Evolutionary conservation across 2,888 invertebrate genomes (phyloP), one percentile per base, ranked within the genome.

Genomic region (Ochlodes sylvanus): DNA sequence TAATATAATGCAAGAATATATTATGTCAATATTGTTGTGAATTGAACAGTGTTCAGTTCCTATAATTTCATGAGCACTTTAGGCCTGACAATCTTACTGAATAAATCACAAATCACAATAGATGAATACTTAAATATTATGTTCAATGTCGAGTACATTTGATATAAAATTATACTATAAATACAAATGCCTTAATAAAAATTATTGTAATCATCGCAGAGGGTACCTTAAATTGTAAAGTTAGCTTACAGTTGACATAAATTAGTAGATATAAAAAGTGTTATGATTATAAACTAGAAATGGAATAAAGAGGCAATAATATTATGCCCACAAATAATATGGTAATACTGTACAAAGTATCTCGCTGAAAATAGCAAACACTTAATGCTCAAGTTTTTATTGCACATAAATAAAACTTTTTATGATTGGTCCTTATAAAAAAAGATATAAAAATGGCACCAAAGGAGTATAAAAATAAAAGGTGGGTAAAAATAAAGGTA

Each of bases 401-500:
- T 67, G 66, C 66, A 67, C 66, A 44, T 44, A 66, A 60, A 66
- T 66, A 66, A 41, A 55, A 32, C 55, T 17, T 54, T 66, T 32
- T 21, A 21, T 42, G 32, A 38, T 55, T 42, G 15, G 44, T 41
- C 15, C 38, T 50, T 62, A 52, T 52, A 21, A 52, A 34, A 60
- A 61, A 68, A 55, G 38, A 50, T 62, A 44, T 73, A 75, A 68
- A 72, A 82, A 88, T 89, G 87, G 88, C 88, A 89, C 89, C 79
- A 76, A 70, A 62, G 62, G 68, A 62, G 68, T 62, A 65, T 57
- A 56, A 62, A 79, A 79, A 70, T 77, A 75, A 76, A 73, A 84
- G 89, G 89, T 88, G 89, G 89, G 89, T 75, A 80, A 77, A 70
- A 79, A 78, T 70, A 74, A 76, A 75, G 71, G 72, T 72, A 72